phyloP scores from a whole-genome alignment of 2,113 vertebrate genomes.

The Corythoichthys haematopterus region DNA sequence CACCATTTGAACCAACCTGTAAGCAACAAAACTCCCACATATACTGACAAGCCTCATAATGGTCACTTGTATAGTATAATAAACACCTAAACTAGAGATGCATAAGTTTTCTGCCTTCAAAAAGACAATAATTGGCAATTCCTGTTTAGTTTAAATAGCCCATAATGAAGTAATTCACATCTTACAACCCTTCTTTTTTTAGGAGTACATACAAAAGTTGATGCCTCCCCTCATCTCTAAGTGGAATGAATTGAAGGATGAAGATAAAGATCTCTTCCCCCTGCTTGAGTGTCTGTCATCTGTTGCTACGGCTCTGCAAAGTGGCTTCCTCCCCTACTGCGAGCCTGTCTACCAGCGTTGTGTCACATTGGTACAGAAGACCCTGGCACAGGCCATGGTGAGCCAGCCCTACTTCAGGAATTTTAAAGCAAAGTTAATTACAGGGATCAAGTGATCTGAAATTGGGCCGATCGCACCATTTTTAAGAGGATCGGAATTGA shows the following conservation, averaged over 20 bases:
- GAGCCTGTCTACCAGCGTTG: slow-evolving; percentile 95
- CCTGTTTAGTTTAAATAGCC: too few species aligned
- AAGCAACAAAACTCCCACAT: slow-evolving; percentile 29
- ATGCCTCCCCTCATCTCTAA: slow-evolving; percentile 92
- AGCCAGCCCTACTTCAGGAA: slow-evolving; percentile 24
- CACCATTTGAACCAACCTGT: slow-evolving; percentile 93
- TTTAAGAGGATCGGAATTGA: too few species aligned
- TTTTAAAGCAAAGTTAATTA: background rate
- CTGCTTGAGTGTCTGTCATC: slow-evolving; percentile 90
- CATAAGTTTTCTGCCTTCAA: background rate
- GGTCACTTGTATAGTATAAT: background rate
- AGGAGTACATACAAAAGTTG: slow-evolving; percentile 92
- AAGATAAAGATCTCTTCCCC: slow-evolving; percentile 91
- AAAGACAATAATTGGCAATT: background rate
- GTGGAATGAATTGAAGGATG: slow-evolving; percentile 92
- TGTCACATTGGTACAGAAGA: slow-evolving; percentile 92
- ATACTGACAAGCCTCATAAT: background rate
- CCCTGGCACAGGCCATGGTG: slow-evolving; percentile 92
- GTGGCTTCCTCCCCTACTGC: slow-evolving; percentile 90
- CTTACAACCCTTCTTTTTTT: background rate
- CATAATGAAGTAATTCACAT: too few species aligned
- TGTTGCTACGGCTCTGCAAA: slow-evolving; percentile 90
- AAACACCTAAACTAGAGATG: background rate
- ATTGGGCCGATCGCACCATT: too few species aligned
- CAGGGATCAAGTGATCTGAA: too few species aligned